A percentile compares a stretch with the other conserved stretches of the same genome.
These are phyloP conservation scores for Takifugu ocellatus DNA, from an alignment of 2,797 vertebrate species.

Conservation along the genomic window DNA sequence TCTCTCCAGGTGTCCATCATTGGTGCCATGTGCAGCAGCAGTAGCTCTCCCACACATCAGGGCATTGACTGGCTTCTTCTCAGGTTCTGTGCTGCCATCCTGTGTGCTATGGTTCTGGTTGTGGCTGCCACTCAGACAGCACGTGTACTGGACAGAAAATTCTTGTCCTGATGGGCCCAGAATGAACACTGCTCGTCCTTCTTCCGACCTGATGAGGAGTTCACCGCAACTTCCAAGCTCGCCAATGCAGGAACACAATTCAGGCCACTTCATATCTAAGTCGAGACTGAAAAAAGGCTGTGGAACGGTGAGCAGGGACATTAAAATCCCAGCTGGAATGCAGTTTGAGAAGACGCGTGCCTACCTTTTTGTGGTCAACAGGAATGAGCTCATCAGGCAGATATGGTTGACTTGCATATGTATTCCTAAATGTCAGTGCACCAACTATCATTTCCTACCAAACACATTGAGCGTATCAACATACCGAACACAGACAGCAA, in stretches of 20 bases:
- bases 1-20: constrained; percentile 20
- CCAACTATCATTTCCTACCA: constrained; percentile 72
- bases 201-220: constrained; percentile 75
- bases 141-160: constrained; percentile 82
- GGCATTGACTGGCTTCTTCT: constrained; percentile 16
- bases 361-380: constrained; percentile 75
- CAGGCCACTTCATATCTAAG: constrained; percentile 78
- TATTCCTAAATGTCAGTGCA: constrained; percentile 86
- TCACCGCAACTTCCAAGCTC: constrained; percentile 48
- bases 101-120: constrained; percentile 12
- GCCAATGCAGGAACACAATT: constrained; percentile 33
- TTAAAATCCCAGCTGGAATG: not conserved
- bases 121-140: constrained; percentile 76
- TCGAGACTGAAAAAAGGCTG: constrained; percentile 64
- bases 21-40: not conserved
- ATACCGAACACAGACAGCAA: not conserved
- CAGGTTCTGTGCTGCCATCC: constrained; percentile 27
- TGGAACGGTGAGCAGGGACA: not conserved
- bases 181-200: constrained; percentile 75
- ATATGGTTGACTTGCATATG: constrained; percentile 78
- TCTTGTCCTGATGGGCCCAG: constrained; percentile 79
- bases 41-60: constrained; percentile 13
- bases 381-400: constrained; percentile 79
- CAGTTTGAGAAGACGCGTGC: not conserved
- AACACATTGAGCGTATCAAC: too few relatives aligned